These are phyloP conservation scores for Eupithecia exiguata DNA, from an alignment of 2,888 invertebrate species.

Conservation along the genomic window DNA sequence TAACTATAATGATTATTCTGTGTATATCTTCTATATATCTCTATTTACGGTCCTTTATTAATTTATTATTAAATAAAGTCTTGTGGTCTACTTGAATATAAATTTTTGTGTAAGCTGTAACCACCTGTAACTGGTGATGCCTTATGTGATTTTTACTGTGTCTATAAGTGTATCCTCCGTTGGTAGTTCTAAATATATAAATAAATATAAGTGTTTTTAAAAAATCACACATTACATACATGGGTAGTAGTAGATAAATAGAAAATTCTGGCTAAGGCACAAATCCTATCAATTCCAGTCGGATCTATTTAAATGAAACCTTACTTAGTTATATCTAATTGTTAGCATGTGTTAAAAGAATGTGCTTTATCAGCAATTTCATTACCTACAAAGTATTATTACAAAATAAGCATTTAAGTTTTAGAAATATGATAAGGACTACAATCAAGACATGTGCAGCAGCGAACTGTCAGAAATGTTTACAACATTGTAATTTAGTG, in stretches of 20 bases:
- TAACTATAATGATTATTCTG: no score
- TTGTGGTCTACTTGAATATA: no score
- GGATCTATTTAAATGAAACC: background rate
- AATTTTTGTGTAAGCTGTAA: no score
- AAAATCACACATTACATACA: background rate
- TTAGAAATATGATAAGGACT: conserved; percentile 12
- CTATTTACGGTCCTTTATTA: no score
- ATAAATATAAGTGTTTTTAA: no score
- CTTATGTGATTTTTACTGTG: no score
- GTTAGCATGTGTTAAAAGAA: background rate
- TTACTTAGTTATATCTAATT: background rate
- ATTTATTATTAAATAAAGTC: no score
- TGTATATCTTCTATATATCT: no score
- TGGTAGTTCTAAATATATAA: no score
- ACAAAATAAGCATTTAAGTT: conserved; percentile 5
- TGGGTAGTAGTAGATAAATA: no score
- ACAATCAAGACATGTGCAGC: conserved; percentile 13
- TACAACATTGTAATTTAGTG: conserved; percentile 25
- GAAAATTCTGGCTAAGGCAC: background rate
- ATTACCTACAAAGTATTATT: background rate
- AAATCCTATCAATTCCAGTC: background rate
- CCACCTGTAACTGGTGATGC: no score
- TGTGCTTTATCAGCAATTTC: background rate
- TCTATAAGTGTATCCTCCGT: no score
- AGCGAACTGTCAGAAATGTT: conserved; percentile 15